A percentile compares a stretch with the other conserved stretches of the same genome.
phyloP scores from a whole-genome alignment of 2,888 invertebrate genomes.

The Siphonodentalium dalli region DNA sequence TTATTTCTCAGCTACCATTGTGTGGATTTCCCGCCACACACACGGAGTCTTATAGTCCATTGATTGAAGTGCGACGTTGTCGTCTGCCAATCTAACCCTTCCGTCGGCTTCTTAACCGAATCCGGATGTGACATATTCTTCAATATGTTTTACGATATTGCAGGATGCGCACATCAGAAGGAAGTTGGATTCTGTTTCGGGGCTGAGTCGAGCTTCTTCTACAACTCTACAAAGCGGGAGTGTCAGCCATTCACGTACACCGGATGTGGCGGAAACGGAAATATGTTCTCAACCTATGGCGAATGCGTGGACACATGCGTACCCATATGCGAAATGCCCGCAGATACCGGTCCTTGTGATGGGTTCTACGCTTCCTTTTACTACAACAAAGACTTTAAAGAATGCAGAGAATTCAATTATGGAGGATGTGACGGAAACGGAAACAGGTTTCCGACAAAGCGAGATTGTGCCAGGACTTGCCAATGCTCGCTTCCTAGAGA shows the following conservation, averaged over 20 bases:
- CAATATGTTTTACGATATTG: too few relatives aligned
- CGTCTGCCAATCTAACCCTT: too few relatives aligned
- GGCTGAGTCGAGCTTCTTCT: conserved; percentile 20
- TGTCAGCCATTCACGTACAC: conserved; percentile 24
- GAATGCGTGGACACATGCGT: conserved; percentile 19
- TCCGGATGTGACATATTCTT: too few relatives aligned
- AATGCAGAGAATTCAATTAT: conserved; percentile 7
- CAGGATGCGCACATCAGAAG: conserved; percentile 22
- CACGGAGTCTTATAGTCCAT: too few relatives aligned
- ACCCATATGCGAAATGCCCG: conserved; percentile 11
- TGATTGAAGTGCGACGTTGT: too few relatives aligned
- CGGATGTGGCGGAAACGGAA: conserved; percentile 26
- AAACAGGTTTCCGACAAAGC: conserved; percentile 10
- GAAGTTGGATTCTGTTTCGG: conserved; percentile 20
- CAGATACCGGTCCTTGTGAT: conserved; percentile 8
- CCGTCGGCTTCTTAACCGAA: too few relatives aligned
- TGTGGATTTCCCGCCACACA: too few relatives aligned
- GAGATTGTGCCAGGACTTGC: conserved; percentile 9
- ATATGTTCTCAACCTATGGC: conserved; percentile 20
- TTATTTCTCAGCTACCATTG: too few relatives aligned
- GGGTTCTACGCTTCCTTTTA: conserved; percentile 4
- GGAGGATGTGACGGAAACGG: conserved; percentile 13
- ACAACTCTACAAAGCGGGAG: conserved; percentile 14
- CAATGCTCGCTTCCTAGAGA: neutral
- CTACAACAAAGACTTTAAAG: conserved; percentile 5